A percentile compares a stretch with the other conserved stretches of the same genome.
phyloP scores from a whole-genome alignment of 2,113 vertebrate species.

The Cheirogaleus medius region DNA sequence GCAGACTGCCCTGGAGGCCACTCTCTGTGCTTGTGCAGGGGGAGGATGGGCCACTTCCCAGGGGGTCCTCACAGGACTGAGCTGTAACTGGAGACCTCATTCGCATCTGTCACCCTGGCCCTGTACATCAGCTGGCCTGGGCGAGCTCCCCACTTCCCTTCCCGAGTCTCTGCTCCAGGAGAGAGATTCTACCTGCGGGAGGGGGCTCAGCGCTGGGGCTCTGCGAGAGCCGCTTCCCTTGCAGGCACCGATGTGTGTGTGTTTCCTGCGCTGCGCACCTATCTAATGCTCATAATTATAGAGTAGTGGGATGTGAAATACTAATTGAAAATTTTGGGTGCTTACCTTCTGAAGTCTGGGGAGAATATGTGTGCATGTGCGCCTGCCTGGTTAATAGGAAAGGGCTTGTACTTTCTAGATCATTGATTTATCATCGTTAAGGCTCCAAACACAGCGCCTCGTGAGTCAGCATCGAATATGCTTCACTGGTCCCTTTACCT shows the following conservation, averaged over 20 bases:
- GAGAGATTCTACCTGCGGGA: constrained; percentile 43
- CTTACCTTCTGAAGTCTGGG: constrained; percentile 73
- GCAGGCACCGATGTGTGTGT: fast-evolving
- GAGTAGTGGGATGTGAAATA: constrained; percentile 77
- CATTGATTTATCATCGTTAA: constrained; percentile 85
- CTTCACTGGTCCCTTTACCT: constrained; percentile 61
- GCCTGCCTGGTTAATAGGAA: constrained; percentile 85
- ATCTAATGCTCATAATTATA: constrained; percentile 77
- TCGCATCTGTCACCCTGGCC: constrained; percentile 15
- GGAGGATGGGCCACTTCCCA: neutral
- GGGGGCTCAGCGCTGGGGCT: neutral
- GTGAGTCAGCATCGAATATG: constrained; percentile 60
- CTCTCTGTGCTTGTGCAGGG: neutral
- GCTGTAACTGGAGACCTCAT: neutral
- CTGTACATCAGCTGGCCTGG: constrained; percentile 16
- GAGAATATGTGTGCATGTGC: constrained; percentile 79
- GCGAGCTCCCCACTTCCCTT: neutral
- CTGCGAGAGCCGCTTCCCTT: neutral
- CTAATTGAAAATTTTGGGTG: constrained; percentile 82
- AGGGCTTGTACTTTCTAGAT: constrained; percentile 85
- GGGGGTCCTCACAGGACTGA: neutral
- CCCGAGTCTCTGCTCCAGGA: neutral
- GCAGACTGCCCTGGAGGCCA: too few relatives aligned
- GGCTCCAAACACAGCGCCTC: neutral
- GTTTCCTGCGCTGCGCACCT: neutral